Evolutionary conservation across 2,797 vertebrate species (phyloP).

Genomic region (Babyrousa celebensis): DNA sequence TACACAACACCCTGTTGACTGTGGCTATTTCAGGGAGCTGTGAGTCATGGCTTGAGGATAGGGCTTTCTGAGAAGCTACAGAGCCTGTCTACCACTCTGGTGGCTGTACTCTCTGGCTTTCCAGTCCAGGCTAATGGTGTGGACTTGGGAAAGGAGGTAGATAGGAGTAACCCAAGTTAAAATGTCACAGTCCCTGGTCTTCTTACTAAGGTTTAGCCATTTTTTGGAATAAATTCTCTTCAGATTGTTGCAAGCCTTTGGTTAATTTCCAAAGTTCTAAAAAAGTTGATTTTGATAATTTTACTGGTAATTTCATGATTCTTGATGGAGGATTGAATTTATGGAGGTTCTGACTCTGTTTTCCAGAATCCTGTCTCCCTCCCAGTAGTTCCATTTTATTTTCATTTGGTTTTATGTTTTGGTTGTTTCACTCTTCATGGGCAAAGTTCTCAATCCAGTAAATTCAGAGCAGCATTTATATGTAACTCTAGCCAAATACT

Average conservation of each 20-base stretch:
- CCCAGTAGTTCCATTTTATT: background rate
- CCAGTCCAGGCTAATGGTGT: background rate
- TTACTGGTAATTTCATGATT: background rate
- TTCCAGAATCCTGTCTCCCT: background rate
- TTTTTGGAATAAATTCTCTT: background rate
- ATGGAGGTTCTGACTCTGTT: background rate
- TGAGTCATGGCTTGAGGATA: background rate
- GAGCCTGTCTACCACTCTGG: background rate
- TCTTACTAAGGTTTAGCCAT: background rate
- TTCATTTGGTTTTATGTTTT: conserved; percentile 29
- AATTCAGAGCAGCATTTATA: conserved; percentile 29
- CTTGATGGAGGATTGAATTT: background rate
- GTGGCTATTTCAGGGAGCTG: background rate
- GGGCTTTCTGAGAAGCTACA: background rate
- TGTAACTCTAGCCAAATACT: background rate
- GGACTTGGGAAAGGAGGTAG: background rate
- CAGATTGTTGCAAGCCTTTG: background rate
- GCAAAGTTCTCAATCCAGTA: conserved; percentile 51
- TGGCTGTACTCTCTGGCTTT: background rate
- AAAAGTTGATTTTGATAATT: conserved; percentile 1
- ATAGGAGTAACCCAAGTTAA: background rate
- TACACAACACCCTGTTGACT: background rate
- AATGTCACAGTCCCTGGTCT: background rate
- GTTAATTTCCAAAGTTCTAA: conserved; percentile 17
- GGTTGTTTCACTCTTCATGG: background rate